Evolutionary conservation across 2,113 vertebrate species (phyloP).

Genomic region (Lamprotornis superbus): DNA sequence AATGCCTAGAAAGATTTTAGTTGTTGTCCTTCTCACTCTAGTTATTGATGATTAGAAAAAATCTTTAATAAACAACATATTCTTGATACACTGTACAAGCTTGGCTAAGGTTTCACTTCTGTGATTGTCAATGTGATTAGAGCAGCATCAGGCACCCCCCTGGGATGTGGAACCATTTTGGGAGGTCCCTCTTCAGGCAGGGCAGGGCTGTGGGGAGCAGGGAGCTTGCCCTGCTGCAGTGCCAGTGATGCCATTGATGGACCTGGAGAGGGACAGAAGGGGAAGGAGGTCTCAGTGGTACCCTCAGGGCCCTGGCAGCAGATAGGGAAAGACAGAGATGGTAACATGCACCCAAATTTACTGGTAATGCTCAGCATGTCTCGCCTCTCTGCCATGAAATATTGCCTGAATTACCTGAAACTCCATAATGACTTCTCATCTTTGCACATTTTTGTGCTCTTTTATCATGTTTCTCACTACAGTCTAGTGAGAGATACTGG

Average conservation of each 20-base stretch:
- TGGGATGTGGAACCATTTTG: not conserved
- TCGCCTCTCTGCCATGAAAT: not conserved
- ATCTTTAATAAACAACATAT: not conserved
- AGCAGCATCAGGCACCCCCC: not conserved
- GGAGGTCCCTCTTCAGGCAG: not conserved
- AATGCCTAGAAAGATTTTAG: not conserved
- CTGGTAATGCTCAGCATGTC: not conserved
- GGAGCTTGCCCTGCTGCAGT: accelerated
- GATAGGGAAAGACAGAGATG: not conserved
- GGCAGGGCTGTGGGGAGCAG: not conserved
- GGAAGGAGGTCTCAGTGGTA: not conserved
- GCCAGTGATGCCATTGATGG: not conserved
- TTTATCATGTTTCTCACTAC: not conserved
- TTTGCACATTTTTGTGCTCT: not conserved
- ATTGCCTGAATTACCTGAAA: not conserved
- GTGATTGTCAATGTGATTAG: not conserved
- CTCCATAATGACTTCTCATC: not conserved
- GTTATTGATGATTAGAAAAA: not conserved
- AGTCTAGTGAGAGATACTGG: not conserved
- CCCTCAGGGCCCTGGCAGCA: not conserved
- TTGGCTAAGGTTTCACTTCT: not conserved
- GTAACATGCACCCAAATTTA: not conserved
- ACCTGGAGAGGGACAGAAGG: not conserved
- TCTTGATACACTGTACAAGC: not conserved
- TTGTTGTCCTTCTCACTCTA: not conserved